Evolutionary conservation across 2,888 invertebrate genomes (phyloP).

Genomic region (Oscheius onirici): DNA sequence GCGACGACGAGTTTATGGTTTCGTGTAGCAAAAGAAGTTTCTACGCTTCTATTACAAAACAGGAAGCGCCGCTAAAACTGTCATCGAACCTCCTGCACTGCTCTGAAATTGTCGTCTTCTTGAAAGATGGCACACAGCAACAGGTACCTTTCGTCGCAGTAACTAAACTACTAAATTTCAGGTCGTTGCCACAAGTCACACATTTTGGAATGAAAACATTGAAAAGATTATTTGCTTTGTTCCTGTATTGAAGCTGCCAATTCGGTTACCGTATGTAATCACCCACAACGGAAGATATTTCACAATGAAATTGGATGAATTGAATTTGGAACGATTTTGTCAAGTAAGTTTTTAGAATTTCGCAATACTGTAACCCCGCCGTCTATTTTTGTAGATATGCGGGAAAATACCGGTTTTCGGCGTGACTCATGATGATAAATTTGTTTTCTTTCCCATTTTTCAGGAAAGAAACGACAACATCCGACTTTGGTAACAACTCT

Average conservation of each 20-base stretch:
- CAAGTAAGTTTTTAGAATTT: neutral
- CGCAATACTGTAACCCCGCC: too few species aligned
- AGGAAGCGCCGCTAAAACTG: neutral
- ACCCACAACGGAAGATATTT: constrained; percentile 13
- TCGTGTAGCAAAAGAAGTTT: constrained; percentile 5
- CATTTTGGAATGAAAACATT: constrained; percentile 16
- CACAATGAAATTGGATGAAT: constrained; percentile 16
- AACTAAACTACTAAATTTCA: neutral
- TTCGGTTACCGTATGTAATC: constrained; percentile 13
- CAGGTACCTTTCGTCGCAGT: neutral
- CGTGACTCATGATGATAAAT: neutral
- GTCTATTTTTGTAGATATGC: too few species aligned
- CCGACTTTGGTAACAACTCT: too few species aligned
- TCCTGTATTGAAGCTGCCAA: constrained; percentile 8
- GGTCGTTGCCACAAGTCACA: constrained; percentile 13
- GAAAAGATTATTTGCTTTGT: constrained; percentile 4
- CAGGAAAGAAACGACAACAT: constrained; percentile 16
- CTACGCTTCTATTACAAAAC: constrained; percentile 4
- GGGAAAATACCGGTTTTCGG: too few species aligned
- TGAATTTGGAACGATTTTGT: constrained; percentile 18
- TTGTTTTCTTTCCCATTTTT: neutral
- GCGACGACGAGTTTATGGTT: constrained; percentile 8
- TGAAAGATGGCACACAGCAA: neutral
- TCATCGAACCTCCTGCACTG: constrained; percentile 8
- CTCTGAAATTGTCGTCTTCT: constrained; percentile 5